These are phyloP conservation scores for Rhynchonycteris naso DNA, from an alignment of 2,797 vertebrate genomes.

Conservation along the genomic window DNA sequence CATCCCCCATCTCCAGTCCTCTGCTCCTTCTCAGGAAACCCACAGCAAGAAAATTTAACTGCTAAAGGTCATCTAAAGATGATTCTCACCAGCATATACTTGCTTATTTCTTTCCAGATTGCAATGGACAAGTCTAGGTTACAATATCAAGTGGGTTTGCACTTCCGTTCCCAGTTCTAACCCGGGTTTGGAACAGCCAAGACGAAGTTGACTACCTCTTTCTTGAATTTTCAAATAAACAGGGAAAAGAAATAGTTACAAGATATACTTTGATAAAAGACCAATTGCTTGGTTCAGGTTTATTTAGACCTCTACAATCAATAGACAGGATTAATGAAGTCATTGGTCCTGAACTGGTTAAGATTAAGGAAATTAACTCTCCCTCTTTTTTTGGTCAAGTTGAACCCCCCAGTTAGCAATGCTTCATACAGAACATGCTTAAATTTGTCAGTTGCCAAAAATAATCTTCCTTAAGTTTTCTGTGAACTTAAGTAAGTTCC, in stretches of 20 bases:
- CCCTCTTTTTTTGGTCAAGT: background rate
- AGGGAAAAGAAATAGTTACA: background rate
- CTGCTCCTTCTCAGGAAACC: background rate
- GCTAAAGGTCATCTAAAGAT: background rate
- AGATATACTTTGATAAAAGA: background rate
- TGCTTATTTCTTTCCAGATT: background rate
- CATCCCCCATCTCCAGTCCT: fast-evolving
- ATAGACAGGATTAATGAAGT: constrained; percentile 9
- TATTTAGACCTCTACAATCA: constrained; percentile 47
- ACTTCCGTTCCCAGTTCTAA: background rate
- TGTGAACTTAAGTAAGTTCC: constrained; percentile 71
- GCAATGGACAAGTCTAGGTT: background rate
- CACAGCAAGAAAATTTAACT: background rate
- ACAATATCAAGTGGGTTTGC: background rate
- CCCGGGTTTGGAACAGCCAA: background rate
- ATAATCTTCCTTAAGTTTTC: constrained; percentile 55
- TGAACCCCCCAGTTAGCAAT: background rate
- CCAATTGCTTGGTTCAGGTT: background rate
- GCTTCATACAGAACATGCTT: constrained; percentile 45
- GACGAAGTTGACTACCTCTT: background rate
- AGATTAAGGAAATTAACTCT: background rate
- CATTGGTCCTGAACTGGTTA: background rate
- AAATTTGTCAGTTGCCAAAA: constrained; percentile 65
- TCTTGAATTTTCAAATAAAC: background rate
- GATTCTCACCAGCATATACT: background rate